phyloP scores from a whole-genome alignment of 1,140 invertebrate genomes.

The Drosophila bipectinata region DNA sequence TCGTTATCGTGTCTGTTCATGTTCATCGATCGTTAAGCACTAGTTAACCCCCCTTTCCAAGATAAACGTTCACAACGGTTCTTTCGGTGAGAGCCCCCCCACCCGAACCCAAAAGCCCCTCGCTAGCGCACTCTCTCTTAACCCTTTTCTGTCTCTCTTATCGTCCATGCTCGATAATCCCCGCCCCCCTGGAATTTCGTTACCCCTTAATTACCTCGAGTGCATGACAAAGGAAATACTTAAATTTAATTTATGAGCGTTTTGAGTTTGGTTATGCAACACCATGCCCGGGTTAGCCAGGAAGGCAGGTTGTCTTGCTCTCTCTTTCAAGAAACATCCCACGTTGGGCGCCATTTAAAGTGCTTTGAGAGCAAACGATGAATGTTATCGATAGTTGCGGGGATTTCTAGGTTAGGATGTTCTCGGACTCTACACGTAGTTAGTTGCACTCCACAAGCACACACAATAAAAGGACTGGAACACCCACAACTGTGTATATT shows the following conservation, averaged over 20 bases:
- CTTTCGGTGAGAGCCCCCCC: constrained; percentile 16
- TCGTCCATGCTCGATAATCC: constrained; percentile 19
- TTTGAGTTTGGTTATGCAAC: constrained; percentile 1
- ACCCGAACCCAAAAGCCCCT: neutral
- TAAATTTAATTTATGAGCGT: constrained; percentile 8
- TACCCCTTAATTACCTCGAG: constrained; percentile 8
- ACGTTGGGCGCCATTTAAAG: neutral
- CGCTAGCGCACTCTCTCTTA: constrained; percentile 12
- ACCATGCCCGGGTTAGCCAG: neutral
- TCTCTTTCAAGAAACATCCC: neutral
- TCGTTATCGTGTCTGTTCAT: constrained; percentile 44
- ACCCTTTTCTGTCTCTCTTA: neutral
- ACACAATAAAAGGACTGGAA: constrained; percentile 8
- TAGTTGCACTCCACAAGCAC: constrained; percentile 14
- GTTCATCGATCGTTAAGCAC: constrained; percentile 38
- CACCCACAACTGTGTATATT: constrained; percentile 11
- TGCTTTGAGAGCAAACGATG: no score
- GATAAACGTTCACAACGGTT: neutral
- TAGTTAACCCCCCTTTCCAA: constrained; percentile 2
- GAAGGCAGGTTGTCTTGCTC: no score
- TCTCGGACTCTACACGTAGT: constrained; percentile 14
- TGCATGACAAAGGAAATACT: constrained; percentile 32
- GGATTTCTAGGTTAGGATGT: neutral
- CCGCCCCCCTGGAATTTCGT: constrained; percentile 16
- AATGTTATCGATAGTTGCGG: neutral